Base-by-base conservation (phyloP, 2,888 invertebrate species). In the Oscheius sp. region DNA sequence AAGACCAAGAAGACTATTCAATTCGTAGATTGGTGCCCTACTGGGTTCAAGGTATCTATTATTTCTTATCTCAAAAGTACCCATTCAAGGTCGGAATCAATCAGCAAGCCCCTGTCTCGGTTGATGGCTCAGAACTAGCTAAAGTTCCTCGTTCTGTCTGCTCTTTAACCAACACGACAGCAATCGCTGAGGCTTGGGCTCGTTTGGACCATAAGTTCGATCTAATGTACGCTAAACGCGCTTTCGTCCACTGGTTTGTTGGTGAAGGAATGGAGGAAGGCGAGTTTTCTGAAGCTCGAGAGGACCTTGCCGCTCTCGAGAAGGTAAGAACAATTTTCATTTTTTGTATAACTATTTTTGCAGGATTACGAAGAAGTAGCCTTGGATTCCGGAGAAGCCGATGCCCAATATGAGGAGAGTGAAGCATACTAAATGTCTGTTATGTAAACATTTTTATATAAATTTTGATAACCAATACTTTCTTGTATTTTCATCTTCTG, bases 81-180 rank as follows among this genome's bases (percentile, higher is more conserved):
- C n/a, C n/a, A 25, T 52, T 58, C 74, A 77, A 80, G 75, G 75
- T 70, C 42, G 84, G 84, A 46, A 84, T 83, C 77, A 83, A 84
- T 78, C 82, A 84, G 71, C 84, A 85, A 71, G 85, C 85, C 4
- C 84, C 94, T 0, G 90, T 91, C 0, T 94, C 93, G 27, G 95
- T 95, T 64, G 95, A 95, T 15, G 94, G 94, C 17, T 95, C 95
- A 48, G 95, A 95, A 79, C 92, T 94, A 70, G 88, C 89, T 53
- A 89, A 89, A 80, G 89, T 89, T 3, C 86, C 86, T 52, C 90
- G 93, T 75, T 92, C 93, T 34, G 92, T 93, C 0, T 92, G 92
- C 73, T 93, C 94, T 92, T 89, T 94, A 92, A 76, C 76, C 27
- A 79, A 77, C 46, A 79, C 77, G 1, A 77, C 77, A 10, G 77